Base-by-base conservation (phyloP, 2,797 vertebrate genomes). In the Epinephelus awoara region DNA sequence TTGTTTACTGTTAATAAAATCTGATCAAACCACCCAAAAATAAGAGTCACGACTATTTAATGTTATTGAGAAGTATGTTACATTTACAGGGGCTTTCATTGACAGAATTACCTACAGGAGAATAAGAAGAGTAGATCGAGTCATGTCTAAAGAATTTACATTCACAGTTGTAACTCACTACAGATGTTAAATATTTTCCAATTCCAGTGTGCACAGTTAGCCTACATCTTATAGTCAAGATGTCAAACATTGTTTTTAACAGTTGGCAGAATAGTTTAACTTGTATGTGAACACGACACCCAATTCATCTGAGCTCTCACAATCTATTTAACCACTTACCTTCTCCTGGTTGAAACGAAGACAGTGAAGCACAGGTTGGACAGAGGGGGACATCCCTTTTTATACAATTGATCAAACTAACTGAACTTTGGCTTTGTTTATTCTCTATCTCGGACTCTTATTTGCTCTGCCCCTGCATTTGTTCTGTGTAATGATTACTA, bases 391-490 rank as follows among this genome's bases (percentile, higher is more conserved):
- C 23, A 46, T 54, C 40, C 21, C 40, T 40, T 2, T 76, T 85
- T 89, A 86, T 80, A 47, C 34, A n/a, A 69, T 0, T 25, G 50
- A 72, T 75, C 46, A 49, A 38, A 23, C 19, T 18, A 23, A 34
- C 63, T 83, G 92, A 85, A 92, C 90, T 92, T 94, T 91, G 88
- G 52, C 12, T 84, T 86, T 89, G 81, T 91, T 89, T 88, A 80
- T 83, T 88, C 61, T 71, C 21, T 65, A 4, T 70, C 59, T 54
- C 23, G 54, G 44, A 13, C 19, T 75, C 12, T 18, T 89, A 66
- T 88, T 91, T 87, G 79, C 57, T 77, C 34, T 7, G 44, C 34
- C 52, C 6, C n/a, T 52, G 21, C 62, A 78, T 90, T 86, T 88
- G 72, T 58, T 82, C 70, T 70, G 70, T 81, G 52, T 85, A 88